A percentile compares a stretch with the other conserved stretches of the same genome.
Conservation (phyloP, 2,888 invertebrate species). For the Melanophora roralis region DNA sequence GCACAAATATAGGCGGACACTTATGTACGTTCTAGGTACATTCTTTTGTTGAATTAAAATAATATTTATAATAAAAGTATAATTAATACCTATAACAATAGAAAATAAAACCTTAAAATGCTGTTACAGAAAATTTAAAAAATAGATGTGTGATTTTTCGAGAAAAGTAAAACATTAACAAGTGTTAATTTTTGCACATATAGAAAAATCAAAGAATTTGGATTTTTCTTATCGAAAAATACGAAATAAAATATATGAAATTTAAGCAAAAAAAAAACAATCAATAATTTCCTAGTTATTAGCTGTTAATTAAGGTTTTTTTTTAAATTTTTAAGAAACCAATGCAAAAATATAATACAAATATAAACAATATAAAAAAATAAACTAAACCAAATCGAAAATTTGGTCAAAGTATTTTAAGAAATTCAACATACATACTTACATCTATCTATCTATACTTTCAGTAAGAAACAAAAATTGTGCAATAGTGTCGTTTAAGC, state of each 20-base stretch:
- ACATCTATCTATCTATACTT: background rate
- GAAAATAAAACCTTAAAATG: background rate
- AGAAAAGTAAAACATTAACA: too few relatives aligned
- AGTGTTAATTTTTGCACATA: too few relatives aligned
- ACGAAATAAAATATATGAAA: slow-evolving; percentile 9
- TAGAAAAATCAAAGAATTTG: background rate
- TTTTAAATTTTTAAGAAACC: background rate
- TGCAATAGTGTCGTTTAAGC: background rate
- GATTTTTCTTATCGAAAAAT: background rate
- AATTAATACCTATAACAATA: too few relatives aligned
- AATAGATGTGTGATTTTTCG: slow-evolving; percentile 9
- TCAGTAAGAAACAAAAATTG: background rate
- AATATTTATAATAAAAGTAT: slow-evolving; percentile 6
- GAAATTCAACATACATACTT: slow-evolving; percentile 1
- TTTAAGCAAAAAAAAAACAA: background rate
- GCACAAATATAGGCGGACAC: slow-evolving; percentile 47
- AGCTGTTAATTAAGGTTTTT: slow-evolving; percentile 13
- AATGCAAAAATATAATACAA: background rate
- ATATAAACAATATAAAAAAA: slow-evolving; percentile 5
- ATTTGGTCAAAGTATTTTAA: background rate
- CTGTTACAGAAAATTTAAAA: background rate
- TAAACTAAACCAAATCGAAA: slow-evolving; percentile 9
- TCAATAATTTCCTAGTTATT: slow-evolving; percentile 23
- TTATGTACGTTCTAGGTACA: slow-evolving; percentile 16
- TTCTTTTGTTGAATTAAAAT: background rate